Evolutionary conservation across 1,140 invertebrate species (phyloP).

Genomic region (Hormaphis cornu): DNA sequence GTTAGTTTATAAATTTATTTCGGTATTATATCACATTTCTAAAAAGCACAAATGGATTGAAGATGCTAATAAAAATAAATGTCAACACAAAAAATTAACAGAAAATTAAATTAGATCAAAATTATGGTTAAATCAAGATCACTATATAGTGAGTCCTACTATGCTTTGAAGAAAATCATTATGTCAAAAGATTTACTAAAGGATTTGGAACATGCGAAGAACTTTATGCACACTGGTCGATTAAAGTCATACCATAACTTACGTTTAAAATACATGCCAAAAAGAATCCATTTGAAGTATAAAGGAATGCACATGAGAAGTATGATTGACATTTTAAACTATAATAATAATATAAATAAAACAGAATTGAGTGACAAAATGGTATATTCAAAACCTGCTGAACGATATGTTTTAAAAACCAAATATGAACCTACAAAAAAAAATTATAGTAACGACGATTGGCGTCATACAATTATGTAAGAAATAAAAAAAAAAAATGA

Average conservation of each 20-base stretch:
- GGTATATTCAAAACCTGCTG: constrained; percentile 5
- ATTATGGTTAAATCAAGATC: background rate
- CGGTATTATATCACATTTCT: constrained; percentile 5
- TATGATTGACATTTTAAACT: constrained; percentile 6
- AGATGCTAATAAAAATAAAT: background rate
- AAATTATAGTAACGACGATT: background rate
- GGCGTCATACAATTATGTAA: background rate
- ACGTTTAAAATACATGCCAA: constrained; percentile 10
- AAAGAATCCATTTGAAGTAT: constrained; percentile 16
- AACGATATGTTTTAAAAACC: background rate
- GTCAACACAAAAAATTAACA: constrained; percentile 6
- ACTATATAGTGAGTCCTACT: background rate
- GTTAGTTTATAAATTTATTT: constrained; percentile 8
- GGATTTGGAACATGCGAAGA: constrained; percentile 18
- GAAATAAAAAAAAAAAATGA: background rate
- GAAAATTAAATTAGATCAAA: background rate
- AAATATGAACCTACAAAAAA: background rate
- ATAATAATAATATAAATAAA: background rate
- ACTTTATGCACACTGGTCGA: background rate
- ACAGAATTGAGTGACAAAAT: background rate
- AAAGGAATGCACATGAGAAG: background rate
- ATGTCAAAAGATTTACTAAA: constrained; percentile 5
- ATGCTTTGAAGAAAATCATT: constrained; percentile 19
- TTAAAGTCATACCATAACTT: constrained; percentile 16
- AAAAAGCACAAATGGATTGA: constrained; percentile 14